phyloP scores from a whole-genome alignment of 2,888 invertebrate species.

The Diaprepes abbreviatus region DNA sequence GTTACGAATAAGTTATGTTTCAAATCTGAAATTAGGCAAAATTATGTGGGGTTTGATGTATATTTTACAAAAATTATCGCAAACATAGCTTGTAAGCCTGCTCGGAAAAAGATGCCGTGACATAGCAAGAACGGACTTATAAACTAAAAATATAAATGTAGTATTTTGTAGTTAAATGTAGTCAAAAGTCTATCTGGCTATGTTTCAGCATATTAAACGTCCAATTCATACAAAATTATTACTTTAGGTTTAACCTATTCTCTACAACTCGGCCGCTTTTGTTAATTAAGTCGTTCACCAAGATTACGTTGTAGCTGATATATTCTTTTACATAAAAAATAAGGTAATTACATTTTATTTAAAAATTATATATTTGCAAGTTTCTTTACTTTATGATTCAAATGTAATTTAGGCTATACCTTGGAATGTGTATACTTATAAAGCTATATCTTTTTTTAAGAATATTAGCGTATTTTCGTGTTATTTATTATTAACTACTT shows the following conservation, averaged over 20 bases:
- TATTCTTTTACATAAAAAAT: too few relatives aligned
- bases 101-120: not conserved
- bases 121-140: conserved; percentile 4
- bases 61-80: not conserved
- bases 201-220: not conserved
- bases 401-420: too few relatives aligned
- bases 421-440: too few relatives aligned
- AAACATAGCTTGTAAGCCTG: conserved; percentile 15
- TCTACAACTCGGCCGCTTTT: too few relatives aligned
- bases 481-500: too few relatives aligned
- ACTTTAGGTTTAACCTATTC: conserved; percentile 3
- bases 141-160: not conserved
- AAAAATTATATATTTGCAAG: too few relatives aligned
- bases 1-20: conserved; percentile 5
- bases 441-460: too few relatives aligned
- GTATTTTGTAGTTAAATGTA: conserved; percentile 16
- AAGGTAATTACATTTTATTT: too few relatives aligned
- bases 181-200: not conserved
- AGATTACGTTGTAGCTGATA: too few relatives aligned
- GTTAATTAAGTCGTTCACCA: too few relatives aligned
- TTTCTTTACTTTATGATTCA: too few relatives aligned
- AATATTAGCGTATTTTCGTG: too few relatives aligned
- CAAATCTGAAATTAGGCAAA: not conserved
- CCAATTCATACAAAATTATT: conserved; percentile 10
- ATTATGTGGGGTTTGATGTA: not conserved